These are phyloP conservation scores for Nasonia longicornis DNA, from an alignment of 1,140 invertebrate genomes.

Conservation along the genomic window DNA sequence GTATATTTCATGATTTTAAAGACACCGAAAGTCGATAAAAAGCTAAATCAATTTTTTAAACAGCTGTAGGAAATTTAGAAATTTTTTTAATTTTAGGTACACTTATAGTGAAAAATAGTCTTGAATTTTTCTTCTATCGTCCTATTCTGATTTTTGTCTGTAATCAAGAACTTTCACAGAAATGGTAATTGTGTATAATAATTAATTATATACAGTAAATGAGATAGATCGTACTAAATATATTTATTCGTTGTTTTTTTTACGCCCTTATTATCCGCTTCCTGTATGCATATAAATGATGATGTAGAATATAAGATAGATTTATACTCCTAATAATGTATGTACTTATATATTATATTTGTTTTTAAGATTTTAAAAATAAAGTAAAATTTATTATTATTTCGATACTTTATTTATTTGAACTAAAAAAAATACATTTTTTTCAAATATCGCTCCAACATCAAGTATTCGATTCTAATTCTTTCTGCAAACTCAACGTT, in stretches of 20 bases:
- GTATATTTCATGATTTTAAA: conserved; percentile 48
- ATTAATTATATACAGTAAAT: conserved; percentile 50
- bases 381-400: conserved; percentile 5
- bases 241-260: conserved; percentile 43
- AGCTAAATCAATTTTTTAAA: conserved; percentile 50
- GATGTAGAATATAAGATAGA: not conserved
- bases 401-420: not conserved
- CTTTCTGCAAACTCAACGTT: not conserved
- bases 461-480: not conserved
- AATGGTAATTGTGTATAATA: conserved; percentile 50
- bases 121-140: conserved; percentile 48
- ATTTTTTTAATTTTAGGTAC: conserved; percentile 49
- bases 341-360: conserved; percentile 5
- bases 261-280: conserved; percentile 34
- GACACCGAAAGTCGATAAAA: conserved; percentile 50
- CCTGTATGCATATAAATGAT: conserved; percentile 14
- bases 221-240: conserved; percentile 49
- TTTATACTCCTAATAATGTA: conserved; percentile 4
- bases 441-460: not conserved
- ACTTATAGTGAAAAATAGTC: conserved; percentile 48
- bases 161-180: conserved; percentile 49
- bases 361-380: conserved; percentile 5
- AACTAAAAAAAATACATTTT: not conserved
- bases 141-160: conserved; percentile 48
- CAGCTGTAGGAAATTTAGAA: conserved; percentile 48